Conservation (phyloP, 2,888 invertebrate genomes). For the Limulus polyphemus region DNA sequence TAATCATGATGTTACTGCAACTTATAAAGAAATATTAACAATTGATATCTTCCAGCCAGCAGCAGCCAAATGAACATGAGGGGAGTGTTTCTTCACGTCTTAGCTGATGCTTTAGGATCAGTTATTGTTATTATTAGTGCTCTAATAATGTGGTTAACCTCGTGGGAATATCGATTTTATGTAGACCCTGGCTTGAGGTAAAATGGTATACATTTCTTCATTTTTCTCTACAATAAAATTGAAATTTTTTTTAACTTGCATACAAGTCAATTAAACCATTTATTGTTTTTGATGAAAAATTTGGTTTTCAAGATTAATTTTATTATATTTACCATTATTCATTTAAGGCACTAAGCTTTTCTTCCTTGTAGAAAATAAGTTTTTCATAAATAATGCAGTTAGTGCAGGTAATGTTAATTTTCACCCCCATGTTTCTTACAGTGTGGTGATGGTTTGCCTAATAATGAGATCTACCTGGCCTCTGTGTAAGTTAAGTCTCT, state of each 20-base stretch:
- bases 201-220: not conserved
- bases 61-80: conserved; percentile 84
- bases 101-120: conserved; percentile 92
- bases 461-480: conserved; percentile 85
- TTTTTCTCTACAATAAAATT: too few relatives aligned
- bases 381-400: too few relatives aligned
- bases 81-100: conserved; percentile 93
- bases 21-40: not conserved
- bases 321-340: too few relatives aligned
- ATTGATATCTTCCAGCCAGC: conserved; percentile 19
- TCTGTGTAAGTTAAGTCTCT: conserved; percentile 39
- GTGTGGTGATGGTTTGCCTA: conserved; percentile 70
- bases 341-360: too few relatives aligned
- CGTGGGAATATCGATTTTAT: conserved; percentile 59
- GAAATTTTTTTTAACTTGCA: too few relatives aligned
- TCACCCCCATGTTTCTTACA: conserved; percentile 87
- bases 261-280: too few relatives aligned
- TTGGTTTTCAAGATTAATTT: too few relatives aligned
- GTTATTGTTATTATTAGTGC: conserved; percentile 82
- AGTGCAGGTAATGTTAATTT: conserved; percentile 35
- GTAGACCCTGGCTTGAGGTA: conserved; percentile 77
- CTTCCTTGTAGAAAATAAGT: too few relatives aligned
- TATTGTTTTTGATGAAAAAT: too few relatives aligned
- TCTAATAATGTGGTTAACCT: conserved; percentile 53
- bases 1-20: too few relatives aligned